Conservation (phyloP, 1,140 invertebrate species). For the Scaptomyza montana region DNA sequence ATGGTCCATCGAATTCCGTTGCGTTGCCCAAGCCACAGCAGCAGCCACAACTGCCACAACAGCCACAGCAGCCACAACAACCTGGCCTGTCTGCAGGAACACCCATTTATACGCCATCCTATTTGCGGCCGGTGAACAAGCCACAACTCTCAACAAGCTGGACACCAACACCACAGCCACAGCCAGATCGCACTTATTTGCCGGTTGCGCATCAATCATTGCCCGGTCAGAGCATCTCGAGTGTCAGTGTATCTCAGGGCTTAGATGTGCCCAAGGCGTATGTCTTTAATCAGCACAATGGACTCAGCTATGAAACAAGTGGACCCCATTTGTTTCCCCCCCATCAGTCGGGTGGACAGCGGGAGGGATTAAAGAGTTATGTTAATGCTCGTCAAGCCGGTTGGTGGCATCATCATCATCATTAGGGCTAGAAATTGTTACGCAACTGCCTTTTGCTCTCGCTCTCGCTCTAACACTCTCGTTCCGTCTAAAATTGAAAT, state of each 20-base stretch:
- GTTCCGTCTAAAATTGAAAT: background rate
- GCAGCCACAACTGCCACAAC: background rate
- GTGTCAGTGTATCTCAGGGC: slow-evolving; percentile 41
- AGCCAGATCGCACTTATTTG: slow-evolving; percentile 51
- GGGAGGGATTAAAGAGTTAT: slow-evolving; percentile 72
- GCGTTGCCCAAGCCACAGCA: slow-evolving; percentile 50
- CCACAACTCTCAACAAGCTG: slow-evolving; percentile 51
- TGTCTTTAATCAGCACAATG: slow-evolving; percentile 82
- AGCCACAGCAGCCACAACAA: slow-evolving; percentile 7
- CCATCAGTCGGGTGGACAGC: slow-evolving; percentile 41
- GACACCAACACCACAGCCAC: slow-evolving; percentile 40
- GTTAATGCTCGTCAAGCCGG: slow-evolving; percentile 67
- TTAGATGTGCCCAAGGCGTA: slow-evolving; percentile 75
- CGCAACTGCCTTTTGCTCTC: background rate
- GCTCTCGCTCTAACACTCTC: too few relatives aligned
- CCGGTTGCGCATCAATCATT: slow-evolving; percentile 14
- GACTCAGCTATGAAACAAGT: slow-evolving; percentile 77
- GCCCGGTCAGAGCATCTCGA: slow-evolving; percentile 45
- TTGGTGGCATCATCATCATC: slow-evolving; percentile 78
- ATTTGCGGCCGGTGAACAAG: slow-evolving; percentile 47
- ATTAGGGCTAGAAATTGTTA: slow-evolving; percentile 33
- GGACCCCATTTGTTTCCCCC: slow-evolving; percentile 74
- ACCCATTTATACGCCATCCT: slow-evolving; percentile 56
- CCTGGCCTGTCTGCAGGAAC: slow-evolving; percentile 20
- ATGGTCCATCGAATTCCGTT: slow-evolving; percentile 68